A percentile compares a stretch with the other conserved stretches of the same genome.
Evolutionary conservation across 2,888 invertebrate species (phyloP).

Genomic region (Netelia melanura): DNA sequence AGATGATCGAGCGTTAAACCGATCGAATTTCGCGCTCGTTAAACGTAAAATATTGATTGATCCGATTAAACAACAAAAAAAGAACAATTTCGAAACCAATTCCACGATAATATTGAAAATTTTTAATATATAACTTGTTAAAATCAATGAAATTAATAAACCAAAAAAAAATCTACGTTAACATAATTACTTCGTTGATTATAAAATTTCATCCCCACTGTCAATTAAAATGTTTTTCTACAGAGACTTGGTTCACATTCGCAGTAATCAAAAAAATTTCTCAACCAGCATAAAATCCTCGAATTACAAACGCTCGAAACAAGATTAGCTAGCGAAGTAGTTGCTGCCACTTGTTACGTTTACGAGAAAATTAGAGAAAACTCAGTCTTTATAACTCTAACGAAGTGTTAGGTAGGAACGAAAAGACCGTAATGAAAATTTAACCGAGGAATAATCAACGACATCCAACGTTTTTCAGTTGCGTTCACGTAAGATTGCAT

Average conservation of each 20-base stretch:
- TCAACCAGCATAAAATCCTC: background rate
- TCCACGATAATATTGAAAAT: too few relatives aligned
- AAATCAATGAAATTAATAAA: too few relatives aligned
- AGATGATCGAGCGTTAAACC: constrained; percentile 53
- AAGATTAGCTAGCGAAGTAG: background rate
- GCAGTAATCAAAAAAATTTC: too few relatives aligned
- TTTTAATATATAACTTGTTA: too few relatives aligned
- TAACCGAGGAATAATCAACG: constrained; percentile 75
- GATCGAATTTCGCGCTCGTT: constrained; percentile 69
- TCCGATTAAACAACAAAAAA: constrained; percentile 36
- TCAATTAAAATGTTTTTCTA: too few relatives aligned
- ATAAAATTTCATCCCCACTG: too few relatives aligned
- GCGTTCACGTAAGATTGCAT: constrained; percentile 78
- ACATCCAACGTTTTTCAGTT: constrained; percentile 62
- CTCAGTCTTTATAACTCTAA: constrained; percentile 7
- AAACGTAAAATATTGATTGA: constrained; percentile 31
- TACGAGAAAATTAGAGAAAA: background rate
- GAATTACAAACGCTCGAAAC: background rate
- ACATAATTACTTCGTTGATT: too few relatives aligned
- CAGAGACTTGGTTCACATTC: too few relatives aligned
- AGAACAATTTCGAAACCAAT: too few relatives aligned
- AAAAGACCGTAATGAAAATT: constrained; percentile 35
- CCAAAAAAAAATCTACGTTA: too few relatives aligned
- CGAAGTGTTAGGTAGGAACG: constrained; percentile 67
- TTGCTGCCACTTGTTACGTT: background rate